Evolutionary conservation across 2,113 vertebrate species (phyloP).

Genomic region (Lophius piscatorius): DNA sequence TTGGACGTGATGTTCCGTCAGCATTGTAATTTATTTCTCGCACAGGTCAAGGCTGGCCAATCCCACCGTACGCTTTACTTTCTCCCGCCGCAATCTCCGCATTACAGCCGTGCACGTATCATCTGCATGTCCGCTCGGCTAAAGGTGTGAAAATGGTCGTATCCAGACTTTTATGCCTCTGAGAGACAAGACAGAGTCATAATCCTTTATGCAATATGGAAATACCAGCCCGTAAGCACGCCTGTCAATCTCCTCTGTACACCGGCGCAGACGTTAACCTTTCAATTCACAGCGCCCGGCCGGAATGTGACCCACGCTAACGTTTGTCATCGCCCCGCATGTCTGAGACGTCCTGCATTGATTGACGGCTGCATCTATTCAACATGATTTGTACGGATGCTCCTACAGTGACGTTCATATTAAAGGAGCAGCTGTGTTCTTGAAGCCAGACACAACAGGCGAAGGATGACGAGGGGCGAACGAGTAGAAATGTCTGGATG

Average conservation of each 20-base stretch:
- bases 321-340: constrained; percentile 1
- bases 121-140: neutral
- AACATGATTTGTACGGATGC: constrained; percentile 35
- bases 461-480: no score
- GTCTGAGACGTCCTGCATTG: no score
- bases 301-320: constrained; percentile 43
- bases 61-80: constrained; percentile 40
- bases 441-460: no score
- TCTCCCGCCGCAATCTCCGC: constrained; percentile 44
- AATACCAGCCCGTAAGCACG: constrained; percentile 33
- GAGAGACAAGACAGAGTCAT: constrained; percentile 15
- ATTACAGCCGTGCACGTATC: constrained; percentile 31
- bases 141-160: constrained; percentile 7
- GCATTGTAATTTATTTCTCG: constrained; percentile 64
- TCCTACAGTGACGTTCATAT: constrained; percentile 7
- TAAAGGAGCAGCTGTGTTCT: no score
- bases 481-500: no score
- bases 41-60: constrained; percentile 52
- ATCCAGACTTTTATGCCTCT: constrained; percentile 16
- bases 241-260: constrained; percentile 36
- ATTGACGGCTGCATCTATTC: no score
- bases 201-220: constrained; percentile 37
- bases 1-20: constrained; percentile 57
- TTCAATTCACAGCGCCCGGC: constrained; percentile 35
- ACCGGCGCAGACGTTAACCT: constrained; percentile 53